Conservation (phyloP, 2,888 invertebrate genomes). For the Gandaritis pyraliata region DNA sequence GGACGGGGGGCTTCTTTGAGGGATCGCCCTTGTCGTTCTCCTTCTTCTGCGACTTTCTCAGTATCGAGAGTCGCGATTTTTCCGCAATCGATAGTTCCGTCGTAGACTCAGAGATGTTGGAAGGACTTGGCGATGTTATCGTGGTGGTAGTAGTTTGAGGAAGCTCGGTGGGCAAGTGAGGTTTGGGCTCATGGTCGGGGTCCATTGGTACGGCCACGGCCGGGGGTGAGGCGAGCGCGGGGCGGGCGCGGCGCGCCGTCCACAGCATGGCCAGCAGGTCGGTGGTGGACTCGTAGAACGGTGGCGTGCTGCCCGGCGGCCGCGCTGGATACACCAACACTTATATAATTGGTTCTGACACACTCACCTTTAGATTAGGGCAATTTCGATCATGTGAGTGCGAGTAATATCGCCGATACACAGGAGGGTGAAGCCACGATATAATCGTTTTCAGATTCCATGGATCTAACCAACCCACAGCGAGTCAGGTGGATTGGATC, state of each 20-base stretch:
- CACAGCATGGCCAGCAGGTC: constrained; percentile 20
- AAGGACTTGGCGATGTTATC: constrained; percentile 4
- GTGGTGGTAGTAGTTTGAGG: constrained; percentile 14
- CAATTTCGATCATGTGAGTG: too few species aligned
- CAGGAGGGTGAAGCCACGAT: too few species aligned
- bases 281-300: background rate
- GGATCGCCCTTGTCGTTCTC: constrained; percentile 48
- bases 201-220: background rate
- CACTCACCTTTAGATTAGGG: too few species aligned
- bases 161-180: constrained; percentile 1
- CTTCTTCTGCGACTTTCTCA: constrained; percentile 67
- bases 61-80: constrained; percentile 69
- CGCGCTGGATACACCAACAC: constrained; percentile 69
- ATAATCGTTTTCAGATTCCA: too few species aligned
- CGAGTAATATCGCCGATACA: too few species aligned
- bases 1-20: constrained; percentile 68
- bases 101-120: constrained; percentile 2
- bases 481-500: too few species aligned
- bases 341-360: constrained; percentile 23
- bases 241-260: constrained; percentile 24
- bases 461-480: too few species aligned
- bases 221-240: constrained; percentile 28
- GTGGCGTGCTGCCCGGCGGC: constrained; percentile 50
- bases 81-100: constrained; percentile 63
- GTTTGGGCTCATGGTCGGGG: constrained; percentile 2